Evolutionary conservation across 2,113 vertebrate genomes (phyloP).

Genomic region (Scophthalmus maximus): DNA sequence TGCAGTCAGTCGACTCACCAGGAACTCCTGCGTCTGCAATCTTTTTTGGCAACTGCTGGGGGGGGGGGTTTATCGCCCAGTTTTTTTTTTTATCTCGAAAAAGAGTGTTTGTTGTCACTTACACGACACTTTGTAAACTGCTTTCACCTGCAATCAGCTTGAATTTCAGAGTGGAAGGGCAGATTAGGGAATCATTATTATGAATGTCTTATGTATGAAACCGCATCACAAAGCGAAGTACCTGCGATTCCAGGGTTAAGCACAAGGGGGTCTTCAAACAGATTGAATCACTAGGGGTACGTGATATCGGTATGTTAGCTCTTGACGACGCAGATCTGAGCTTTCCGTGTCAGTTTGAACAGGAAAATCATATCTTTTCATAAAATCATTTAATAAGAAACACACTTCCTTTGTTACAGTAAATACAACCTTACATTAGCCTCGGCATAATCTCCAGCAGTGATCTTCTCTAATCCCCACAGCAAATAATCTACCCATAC

Average conservation of each 20-base stretch:
- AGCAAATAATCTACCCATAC: constrained; percentile 44
- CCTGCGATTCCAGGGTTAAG: no score
- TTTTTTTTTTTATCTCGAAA: not conserved
- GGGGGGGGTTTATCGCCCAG: not conserved
- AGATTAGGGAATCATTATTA: no score
- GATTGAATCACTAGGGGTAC: no score
- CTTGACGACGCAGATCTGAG: no score
- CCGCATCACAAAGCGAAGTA: no score
- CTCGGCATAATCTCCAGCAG: constrained; percentile 17
- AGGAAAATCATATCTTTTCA: no score
- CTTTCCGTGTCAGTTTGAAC: no score
- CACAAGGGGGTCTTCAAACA: no score
- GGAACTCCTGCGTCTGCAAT: not conserved
- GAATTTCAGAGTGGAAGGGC: not conserved
- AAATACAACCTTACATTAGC: constrained; percentile 12
- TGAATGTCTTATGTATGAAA: no score
- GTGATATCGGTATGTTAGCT: no score
- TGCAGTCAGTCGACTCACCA: not conserved
- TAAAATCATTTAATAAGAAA: not conserved
- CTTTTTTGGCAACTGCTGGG: not conserved
- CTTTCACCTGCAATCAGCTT: not conserved
- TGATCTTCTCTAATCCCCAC: constrained; percentile 39
- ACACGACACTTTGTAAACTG: not conserved
- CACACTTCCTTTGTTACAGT: not conserved
- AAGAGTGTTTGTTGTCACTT: not conserved